Percentiles rank a stretch among this genome's conserved stretches.
Conservation (phyloP, 2,888 invertebrate species). For the Argyresthia albistria region DNA sequence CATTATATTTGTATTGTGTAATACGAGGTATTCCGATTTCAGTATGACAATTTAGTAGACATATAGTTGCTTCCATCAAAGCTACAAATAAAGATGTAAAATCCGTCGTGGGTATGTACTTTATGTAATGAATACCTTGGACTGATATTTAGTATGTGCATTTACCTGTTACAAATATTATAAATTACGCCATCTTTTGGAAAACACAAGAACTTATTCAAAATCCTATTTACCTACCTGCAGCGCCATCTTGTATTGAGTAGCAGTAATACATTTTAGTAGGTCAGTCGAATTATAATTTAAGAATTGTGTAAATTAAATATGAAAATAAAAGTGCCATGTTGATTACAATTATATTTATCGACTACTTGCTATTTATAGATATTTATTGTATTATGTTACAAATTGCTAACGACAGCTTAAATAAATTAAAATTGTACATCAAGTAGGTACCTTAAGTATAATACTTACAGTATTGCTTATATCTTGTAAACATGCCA, state of each 20-base stretch:
- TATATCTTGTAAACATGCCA: no score
- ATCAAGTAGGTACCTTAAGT: no score
- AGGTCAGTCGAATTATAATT: no score
- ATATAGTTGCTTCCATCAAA: conserved; percentile 47
- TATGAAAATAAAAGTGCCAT: no score
- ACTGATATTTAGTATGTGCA: conserved; percentile 62
- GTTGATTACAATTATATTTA: not conserved
- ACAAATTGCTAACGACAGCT: no score
- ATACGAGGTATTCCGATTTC: conserved; percentile 67
- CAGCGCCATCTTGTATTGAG: conserved; percentile 18
- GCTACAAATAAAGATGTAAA: no score
- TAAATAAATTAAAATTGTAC: no score
- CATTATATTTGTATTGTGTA: conserved; percentile 61
- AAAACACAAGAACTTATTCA: conserved; percentile 16
- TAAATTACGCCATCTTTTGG: conserved; percentile 36
- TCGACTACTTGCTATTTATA: not conserved
- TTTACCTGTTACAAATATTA: conserved; percentile 35
- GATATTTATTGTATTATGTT: no score
- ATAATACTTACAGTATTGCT: no score
- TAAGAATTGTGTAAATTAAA: no score
- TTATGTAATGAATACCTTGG: conserved; percentile 51
- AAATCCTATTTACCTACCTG: not conserved
- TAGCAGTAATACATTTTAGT: no score
- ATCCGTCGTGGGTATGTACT: conserved; percentile 16
- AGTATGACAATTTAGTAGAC: conserved; percentile 48